Base-by-base conservation (phyloP, 1,140 invertebrate genomes). In the Diplogasteroides magnus region DNA sequence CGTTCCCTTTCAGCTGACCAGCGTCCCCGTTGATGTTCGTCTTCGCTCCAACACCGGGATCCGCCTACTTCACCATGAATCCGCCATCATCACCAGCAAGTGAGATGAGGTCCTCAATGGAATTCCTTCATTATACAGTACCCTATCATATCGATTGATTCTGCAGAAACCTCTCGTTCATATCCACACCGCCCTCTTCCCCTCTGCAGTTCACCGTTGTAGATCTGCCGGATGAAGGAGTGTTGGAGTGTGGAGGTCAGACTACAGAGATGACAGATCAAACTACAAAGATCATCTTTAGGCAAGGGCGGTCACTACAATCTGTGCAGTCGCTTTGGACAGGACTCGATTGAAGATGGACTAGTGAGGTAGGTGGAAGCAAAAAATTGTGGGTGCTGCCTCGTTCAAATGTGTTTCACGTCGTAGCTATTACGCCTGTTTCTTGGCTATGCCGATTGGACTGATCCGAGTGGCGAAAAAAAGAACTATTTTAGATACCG, bases 211-310 rank as follows among this genome's bases (percentile, higher is more conserved):
- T 73, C 64, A 31, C 60, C n/a, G 66, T 82, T 6, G 80, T 82
- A 23, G 81, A 77, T 64, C 69, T 78, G 56, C 75, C 80, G 0
- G 72, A 82, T 56, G 77, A 77, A 60, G 80, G 80, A 25, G 62
- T 83, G 19, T 63, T 82, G 32, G 80, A 82, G 69, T 82, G 80
- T 74, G 67, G 72, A 31, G 59, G 60, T 19, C 27, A 31, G 19
- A 58, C 31, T 61, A n/a, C n/a, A n/a, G n/a, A n/a, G n/a, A n/a
- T 59, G 32, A 64, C 27, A 57, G 23, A 57, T 1, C 2, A 37
- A 71, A 19, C 19, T 48, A 11, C 6, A 11, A 48, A 48, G 6
- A 6, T 48, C 6, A 48, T 48, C 37, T 48, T 48, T 59, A 48
- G 25, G 48, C 59, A 60, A 72, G 26, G 31, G 67, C 37, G 64